Conservation (phyloP, 2,797 vertebrate genomes). For the Oreortyx pictus region DNA sequence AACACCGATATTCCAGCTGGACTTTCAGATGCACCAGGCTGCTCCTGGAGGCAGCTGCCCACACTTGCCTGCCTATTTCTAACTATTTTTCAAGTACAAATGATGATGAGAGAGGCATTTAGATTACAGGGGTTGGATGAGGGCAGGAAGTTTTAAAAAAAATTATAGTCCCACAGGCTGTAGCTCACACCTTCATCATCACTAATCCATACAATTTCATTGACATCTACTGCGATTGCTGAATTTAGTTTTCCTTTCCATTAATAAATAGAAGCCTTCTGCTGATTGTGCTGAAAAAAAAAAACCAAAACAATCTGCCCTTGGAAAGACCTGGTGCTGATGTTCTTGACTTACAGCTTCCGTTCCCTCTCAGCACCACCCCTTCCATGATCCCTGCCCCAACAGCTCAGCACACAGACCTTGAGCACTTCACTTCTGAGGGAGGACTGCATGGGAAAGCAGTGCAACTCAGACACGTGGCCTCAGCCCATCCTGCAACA, state of each 20-base stretch:
- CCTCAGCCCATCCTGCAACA: background rate
- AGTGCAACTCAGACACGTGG: background rate
- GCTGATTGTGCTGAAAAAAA: background rate
- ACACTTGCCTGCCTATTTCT: background rate
- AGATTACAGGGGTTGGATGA: background rate
- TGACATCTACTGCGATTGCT: background rate
- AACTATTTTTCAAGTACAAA: background rate
- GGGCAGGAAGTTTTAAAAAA: background rate
- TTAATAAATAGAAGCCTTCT: background rate
- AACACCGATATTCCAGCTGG: background rate
- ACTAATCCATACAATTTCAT: background rate
- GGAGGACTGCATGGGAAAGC: fast-evolving
- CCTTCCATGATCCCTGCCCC: background rate
- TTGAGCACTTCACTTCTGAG: background rate
- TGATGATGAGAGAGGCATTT: background rate
- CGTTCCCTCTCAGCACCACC: background rate
- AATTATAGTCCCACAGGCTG: background rate
- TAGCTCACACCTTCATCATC: background rate
- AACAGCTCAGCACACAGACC: background rate
- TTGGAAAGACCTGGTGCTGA: background rate
- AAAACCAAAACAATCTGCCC: background rate
- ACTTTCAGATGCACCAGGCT: background rate
- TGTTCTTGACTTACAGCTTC: background rate
- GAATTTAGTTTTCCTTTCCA: background rate
- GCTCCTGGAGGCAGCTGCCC: background rate